Conservation (phyloP, 2,888 invertebrate species). For the Trachelus iudaicus region DNA sequence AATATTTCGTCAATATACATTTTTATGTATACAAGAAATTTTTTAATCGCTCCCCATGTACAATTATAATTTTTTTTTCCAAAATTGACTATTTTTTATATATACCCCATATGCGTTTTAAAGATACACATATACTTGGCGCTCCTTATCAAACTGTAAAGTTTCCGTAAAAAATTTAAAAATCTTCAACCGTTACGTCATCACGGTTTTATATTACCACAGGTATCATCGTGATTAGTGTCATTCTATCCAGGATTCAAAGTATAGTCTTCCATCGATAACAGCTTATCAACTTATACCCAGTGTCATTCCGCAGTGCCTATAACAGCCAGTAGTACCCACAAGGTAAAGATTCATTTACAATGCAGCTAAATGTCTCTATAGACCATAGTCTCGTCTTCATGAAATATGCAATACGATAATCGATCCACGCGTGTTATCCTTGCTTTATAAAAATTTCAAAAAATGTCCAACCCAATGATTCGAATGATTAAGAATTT, state of each 20-base stretch:
- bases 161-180: background rate
- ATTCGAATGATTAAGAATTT: background rate
- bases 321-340: background rate
- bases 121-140: background rate
- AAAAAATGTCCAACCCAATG: background rate
- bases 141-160: background rate
- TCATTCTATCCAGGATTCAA: background rate
- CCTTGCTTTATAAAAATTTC: too few relatives aligned
- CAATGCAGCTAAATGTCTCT: background rate
- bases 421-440: background rate
- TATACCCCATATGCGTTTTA: too few relatives aligned
- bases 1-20: background rate
- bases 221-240: background rate
- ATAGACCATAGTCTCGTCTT: background rate
- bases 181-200: background rate
- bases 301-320: background rate
- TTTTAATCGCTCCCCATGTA: background rate
- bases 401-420: background rate
- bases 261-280: background rate
- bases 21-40: background rate
- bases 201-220: background rate
- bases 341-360: background rate
- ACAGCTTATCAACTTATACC: background rate
- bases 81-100: too few relatives aligned
- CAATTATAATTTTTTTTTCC: too few relatives aligned